phyloP scores from a whole-genome alignment of 1,140 invertebrate species.

The Aphis gossypii region DNA sequence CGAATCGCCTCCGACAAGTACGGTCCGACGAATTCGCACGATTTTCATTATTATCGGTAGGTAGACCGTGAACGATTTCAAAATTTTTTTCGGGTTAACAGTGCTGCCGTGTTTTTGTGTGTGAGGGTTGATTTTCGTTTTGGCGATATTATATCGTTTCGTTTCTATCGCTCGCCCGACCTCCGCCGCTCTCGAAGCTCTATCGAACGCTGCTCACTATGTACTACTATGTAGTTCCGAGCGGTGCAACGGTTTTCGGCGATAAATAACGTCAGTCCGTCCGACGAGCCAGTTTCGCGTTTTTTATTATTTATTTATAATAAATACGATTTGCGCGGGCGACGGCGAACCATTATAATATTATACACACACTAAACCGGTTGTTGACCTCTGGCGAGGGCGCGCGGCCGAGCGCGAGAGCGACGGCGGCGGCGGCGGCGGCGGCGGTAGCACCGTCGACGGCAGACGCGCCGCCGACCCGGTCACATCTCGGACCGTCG shows the following conservation, averaged over 20 bases:
- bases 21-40: background rate
- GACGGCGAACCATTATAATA: background rate
- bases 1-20: background rate
- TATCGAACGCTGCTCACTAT: too few relatives aligned
- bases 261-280: background rate
- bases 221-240: background rate
- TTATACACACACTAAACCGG: constrained; percentile 39
- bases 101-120: background rate
- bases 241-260: background rate
- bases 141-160: background rate
- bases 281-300: background rate
- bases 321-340: background rate
- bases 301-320: background rate
- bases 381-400: constrained; percentile 51
- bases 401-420: background rate
- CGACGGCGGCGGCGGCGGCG: background rate
- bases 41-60: background rate
- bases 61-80: background rate
- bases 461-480: constrained; percentile 22
- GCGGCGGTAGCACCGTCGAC: background rate
- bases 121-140: background rate
- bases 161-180: background rate
- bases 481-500: constrained; percentile 1
- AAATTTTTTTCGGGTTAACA: background rate
- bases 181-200: too few relatives aligned